Evolutionary conservation across 2,113 vertebrate species (phyloP).

Genomic region (Cavia aperea): DNA sequence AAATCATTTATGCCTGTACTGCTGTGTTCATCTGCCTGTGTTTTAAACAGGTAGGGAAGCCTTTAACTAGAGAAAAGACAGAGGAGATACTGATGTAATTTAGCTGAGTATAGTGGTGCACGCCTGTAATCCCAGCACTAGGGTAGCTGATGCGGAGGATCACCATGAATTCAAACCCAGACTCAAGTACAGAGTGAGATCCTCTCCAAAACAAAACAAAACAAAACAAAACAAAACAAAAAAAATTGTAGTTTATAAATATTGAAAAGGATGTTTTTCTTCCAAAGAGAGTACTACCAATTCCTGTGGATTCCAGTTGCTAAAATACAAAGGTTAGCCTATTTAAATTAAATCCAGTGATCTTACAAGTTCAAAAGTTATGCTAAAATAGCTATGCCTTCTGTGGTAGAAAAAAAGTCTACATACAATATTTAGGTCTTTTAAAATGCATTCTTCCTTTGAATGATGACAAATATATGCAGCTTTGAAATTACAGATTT

Average conservation of each 20-base stretch:
- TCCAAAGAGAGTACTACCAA: neutral
- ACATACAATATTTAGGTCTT: constrained; percentile 38
- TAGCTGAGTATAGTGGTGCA: neutral
- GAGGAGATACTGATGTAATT: constrained; percentile 9
- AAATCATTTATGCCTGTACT: neutral
- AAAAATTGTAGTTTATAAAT: constrained; percentile 42
- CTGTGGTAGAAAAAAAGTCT: constrained; percentile 1
- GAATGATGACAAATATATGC: neutral
- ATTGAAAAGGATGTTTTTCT: constrained; percentile 35
- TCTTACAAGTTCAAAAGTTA: constrained; percentile 43
- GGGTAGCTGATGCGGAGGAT: neutral
- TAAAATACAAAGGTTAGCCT: constrained; percentile 18
- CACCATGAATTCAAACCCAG: neutral
- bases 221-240: neutral
- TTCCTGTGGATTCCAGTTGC: constrained; percentile 8
- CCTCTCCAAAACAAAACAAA: neutral
- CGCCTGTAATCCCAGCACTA: neutral
- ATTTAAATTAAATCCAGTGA: constrained; percentile 49
- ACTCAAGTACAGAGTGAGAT: neutral
- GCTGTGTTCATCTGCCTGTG: neutral
- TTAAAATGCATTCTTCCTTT: constrained; percentile 25
- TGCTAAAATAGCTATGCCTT: neutral
- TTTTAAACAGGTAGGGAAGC: neutral
- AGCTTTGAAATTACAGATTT: neutral
- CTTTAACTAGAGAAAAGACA: neutral